Base-by-base conservation (phyloP, 2,113 vertebrate genomes). In the Nyctereutes procyonoides region DNA sequence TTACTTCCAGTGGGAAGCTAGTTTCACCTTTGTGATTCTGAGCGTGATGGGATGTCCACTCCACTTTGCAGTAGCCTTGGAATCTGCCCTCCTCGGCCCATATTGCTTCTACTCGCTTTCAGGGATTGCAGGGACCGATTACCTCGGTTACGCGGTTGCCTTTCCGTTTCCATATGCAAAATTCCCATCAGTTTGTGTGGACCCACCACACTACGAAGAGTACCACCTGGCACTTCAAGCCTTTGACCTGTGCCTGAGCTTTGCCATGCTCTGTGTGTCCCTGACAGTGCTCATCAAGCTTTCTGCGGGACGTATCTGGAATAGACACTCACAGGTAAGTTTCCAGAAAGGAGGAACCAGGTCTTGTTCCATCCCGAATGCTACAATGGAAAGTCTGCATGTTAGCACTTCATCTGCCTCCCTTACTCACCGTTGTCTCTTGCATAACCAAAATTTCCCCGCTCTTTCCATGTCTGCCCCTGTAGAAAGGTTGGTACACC, bases 1-100 rank as follows among this genome's bases (percentile, higher is more conserved):
- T 98, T 71, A 10, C 58, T 98, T 99, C 91, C 97, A 98, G 98
- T 97, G 97, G 98, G 98, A 98, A 95, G 96, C 97, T 43, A 71
- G 87, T 43, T 98, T 98, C 53, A 81, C 87, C 87, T 98, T 98
- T 12, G 67, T 98, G 97, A 89, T 97, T 43, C 90, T 97, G 96
- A 98, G 91, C 93, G 67, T 97, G 63, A 58, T 84, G 4, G 93
- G 94, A 13, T 24, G 96, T 30, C 90, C 97, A 2, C 65, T 98
- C n/a, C 98, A 98, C 62, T 98, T 98, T 84, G 79, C 84, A 58
- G 22, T 98, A 17, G 97, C 98, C 16, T 12, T 98, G 96, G 62
- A 95, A 71, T 97, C 98, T 35, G 96, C 96, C 56, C 96, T 98
- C 55, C 98, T 98, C 1, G 98, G 98, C 26, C 98, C 97, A 0